Percentiles rank a stretch among this genome's conserved stretches.
phyloP scores from a whole-genome alignment of 2,888 invertebrate genomes.

The Agonopterix subpropinquella region DNA sequence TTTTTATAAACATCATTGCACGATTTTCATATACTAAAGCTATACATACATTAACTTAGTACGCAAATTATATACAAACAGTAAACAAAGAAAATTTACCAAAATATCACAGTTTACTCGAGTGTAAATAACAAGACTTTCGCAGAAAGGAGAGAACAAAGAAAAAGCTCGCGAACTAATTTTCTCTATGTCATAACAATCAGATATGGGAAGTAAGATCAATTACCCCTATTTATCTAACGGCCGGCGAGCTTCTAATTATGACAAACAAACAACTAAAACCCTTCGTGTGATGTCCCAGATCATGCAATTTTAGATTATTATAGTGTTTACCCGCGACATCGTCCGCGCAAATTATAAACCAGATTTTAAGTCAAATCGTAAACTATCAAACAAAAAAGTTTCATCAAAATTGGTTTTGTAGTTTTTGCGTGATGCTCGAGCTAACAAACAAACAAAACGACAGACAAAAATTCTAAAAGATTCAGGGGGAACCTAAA shows the following conservation, averaged over 20 bases:
- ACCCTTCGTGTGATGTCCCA: neutral
- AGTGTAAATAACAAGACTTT: neutral
- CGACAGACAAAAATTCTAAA: no score
- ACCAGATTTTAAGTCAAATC: no score
- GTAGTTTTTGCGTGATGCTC: no score
- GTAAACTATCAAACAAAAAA: no score
- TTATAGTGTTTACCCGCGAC: neutral
- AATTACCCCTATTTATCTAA: conserved; percentile 14
- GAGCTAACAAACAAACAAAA: no score
- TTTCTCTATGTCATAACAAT: conserved; percentile 23
- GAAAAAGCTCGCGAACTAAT: conserved; percentile 18
- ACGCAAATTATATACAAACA: neutral
- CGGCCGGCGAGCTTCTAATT: no score
- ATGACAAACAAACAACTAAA: no score
- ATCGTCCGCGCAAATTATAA: no score
- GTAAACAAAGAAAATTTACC: neutral
- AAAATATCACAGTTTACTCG: conserved; percentile 4
- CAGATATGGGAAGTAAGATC: conserved; percentile 22
- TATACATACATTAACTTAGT: no score
- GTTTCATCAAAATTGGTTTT: no score
- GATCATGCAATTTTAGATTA: neutral
- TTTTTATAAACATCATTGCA: conserved; percentile 33
- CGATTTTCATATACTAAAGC: conserved; percentile 6
- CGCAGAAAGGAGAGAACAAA: conserved; percentile 16
- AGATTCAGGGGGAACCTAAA: no score